Conservation (phyloP, 2,797 vertebrate species). For the Staurois parvus region DNA sequence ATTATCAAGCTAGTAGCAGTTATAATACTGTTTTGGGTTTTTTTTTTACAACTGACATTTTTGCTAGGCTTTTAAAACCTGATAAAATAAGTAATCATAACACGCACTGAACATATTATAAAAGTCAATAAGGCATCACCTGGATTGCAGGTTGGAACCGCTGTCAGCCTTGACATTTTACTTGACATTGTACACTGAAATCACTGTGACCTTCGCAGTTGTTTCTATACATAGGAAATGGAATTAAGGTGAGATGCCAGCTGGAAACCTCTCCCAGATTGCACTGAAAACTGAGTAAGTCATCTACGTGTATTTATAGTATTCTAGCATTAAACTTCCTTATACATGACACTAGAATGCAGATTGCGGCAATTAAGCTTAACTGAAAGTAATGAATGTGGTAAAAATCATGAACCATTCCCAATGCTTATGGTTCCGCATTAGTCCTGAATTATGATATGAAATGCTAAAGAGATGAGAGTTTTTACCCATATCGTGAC, state of each 20-base stretch:
- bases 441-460: background rate
- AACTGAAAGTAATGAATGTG: slow-evolving; percentile 25
- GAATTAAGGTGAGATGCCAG: slow-evolving; percentile 51
- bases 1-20: background rate
- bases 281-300: slow-evolving; percentile 27
- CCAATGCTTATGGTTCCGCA: background rate
- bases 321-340: slow-evolving; percentile 2
- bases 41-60: slow-evolving; percentile 36
- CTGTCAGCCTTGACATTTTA: slow-evolving; percentile 60
- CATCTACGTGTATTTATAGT: background rate
- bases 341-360: slow-evolving; percentile 13
- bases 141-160: slow-evolving; percentile 37
- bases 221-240: slow-evolving; percentile 46
- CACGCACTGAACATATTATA: slow-evolving; percentile 6
- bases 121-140: slow-evolving; percentile 38
- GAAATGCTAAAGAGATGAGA: no score
- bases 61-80: slow-evolving; percentile 4
- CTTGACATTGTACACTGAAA: slow-evolving; percentile 50
- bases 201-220: slow-evolving; percentile 55
- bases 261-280: slow-evolving; percentile 21
- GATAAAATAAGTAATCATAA: slow-evolving; percentile 5
- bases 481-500: no score
- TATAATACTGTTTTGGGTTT: background rate
- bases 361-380: slow-evolving; percentile 17
- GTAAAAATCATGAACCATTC: background rate